Evolutionary conservation across 2,797 vertebrate genomes (phyloP).

Genomic region (Salmo trutta): DNA sequence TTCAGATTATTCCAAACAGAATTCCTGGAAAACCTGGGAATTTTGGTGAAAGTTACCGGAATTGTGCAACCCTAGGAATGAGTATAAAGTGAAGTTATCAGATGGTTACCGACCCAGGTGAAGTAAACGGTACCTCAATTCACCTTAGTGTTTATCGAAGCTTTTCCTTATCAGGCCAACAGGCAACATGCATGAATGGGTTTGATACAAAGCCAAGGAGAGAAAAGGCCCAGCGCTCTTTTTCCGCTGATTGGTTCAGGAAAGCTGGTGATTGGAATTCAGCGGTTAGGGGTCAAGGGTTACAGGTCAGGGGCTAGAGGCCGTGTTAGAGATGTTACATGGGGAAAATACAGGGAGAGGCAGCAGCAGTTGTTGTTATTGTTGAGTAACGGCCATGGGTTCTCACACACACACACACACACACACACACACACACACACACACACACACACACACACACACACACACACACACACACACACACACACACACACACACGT

Average conservation of each 20-base stretch:
- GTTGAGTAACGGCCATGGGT: constrained; percentile 66
- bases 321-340: constrained; percentile 70
- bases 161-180: constrained; percentile 38
- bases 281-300: constrained; percentile 27
- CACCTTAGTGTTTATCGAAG: constrained; percentile 66
- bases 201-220: constrained; percentile 38
- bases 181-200: constrained; percentile 39
- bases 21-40: no score
- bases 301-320: constrained; percentile 42
- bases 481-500: background rate
- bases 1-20: no score
- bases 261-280: constrained; percentile 39
- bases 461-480: no score
- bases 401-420: constrained; percentile 33
- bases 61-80: no score
- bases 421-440: no score
- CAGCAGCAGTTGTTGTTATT: constrained; percentile 44
- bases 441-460: no score
- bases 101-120: no score
- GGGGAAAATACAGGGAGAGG: constrained; percentile 33
- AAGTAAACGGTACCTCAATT: constrained; percentile 19
- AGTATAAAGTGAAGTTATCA: no score
- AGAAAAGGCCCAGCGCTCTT: constrained; percentile 44
- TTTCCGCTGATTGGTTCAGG: constrained; percentile 21
- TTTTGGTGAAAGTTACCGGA: no score